Conservation (phyloP, 2,113 vertebrate genomes). For the Balaenoptera acutorostrata region DNA sequence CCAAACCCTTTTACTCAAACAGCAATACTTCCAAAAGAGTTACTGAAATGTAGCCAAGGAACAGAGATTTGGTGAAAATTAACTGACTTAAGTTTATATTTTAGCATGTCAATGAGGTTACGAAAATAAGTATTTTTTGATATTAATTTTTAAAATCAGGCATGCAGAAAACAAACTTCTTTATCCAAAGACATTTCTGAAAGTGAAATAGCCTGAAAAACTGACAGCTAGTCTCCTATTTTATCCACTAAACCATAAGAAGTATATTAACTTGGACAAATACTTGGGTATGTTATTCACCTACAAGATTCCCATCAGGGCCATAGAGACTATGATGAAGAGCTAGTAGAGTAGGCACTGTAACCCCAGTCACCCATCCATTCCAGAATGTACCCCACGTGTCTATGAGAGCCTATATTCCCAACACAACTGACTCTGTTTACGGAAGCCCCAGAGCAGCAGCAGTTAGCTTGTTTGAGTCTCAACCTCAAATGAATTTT, state of each 20-base stretch:
- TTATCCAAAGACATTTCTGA: slow-evolving; percentile 21
- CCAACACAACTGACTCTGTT: neutral
- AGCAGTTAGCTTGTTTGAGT: neutral
- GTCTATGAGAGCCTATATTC: neutral
- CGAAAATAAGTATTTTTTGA: neutral
- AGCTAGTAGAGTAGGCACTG: neutral
- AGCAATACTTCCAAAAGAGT: slow-evolving; percentile 5
- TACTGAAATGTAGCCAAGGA: neutral
- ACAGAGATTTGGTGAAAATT: slow-evolving; percentile 9
- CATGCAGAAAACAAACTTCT: neutral
- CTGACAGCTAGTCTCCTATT: neutral
- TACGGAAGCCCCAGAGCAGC: neutral
- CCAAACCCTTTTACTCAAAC: neutral
- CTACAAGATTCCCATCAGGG: neutral
- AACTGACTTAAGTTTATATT: neutral
- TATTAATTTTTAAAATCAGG: slow-evolving; percentile 11
- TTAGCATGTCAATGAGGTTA: neutral
- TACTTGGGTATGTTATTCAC: neutral
- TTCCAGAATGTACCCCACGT: neutral
- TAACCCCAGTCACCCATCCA: neutral
- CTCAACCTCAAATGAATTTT: neutral
- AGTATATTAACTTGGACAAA: neutral
- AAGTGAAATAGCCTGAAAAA: slow-evolving; percentile 8
- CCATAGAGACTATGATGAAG: neutral
- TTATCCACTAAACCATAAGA: neutral